Percentiles rank a stretch among this genome's conserved stretches.
These are phyloP conservation scores for Eristalinus aeneus DNA, from an alignment of 2,888 invertebrate genomes.

Conservation along the genomic window DNA sequence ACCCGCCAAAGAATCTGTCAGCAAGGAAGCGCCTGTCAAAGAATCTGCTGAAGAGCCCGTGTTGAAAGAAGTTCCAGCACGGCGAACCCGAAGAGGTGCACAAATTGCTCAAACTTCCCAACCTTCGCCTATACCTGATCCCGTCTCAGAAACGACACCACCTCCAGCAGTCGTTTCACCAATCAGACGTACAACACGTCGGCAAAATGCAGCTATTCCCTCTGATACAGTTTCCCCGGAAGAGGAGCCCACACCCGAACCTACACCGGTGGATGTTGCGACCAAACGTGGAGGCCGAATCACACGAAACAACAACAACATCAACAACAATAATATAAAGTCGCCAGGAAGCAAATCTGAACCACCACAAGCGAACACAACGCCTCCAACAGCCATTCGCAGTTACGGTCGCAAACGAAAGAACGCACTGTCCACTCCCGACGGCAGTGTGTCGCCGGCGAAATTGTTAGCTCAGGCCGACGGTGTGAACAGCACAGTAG, in stretches of 20 bases:
- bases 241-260: slow-evolving; percentile 45
- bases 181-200: slow-evolving; percentile 51
- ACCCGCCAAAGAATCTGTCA: slow-evolving; percentile 16
- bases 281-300: slow-evolving; percentile 77
- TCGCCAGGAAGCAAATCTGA: slow-evolving; percentile 37
- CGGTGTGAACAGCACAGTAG: slow-evolving; percentile 24
- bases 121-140: not conserved
- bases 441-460: slow-evolving; percentile 55
- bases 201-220: slow-evolving; percentile 17
- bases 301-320: slow-evolving; percentile 73
- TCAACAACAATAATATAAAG: slow-evolving; percentile 75
- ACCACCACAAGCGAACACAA: slow-evolving; percentile 22
- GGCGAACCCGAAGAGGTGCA: slow-evolving; percentile 52
- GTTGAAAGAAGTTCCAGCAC: slow-evolving; percentile 30
- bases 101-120: slow-evolving; percentile 25
- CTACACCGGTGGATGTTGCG: slow-evolving; percentile 64
- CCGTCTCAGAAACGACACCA: slow-evolving; percentile 2
- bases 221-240: slow-evolving; percentile 19
- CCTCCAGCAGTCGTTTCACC: slow-evolving; percentile 40
- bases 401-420: slow-evolving; percentile 80
- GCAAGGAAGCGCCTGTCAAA: not conserved
- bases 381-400: slow-evolving; percentile 68
- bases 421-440: slow-evolving; percentile 72
- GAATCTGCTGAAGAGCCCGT: not conserved
- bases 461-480: slow-evolving; percentile 34